phyloP scores from a whole-genome alignment of 2,888 invertebrate species.

The Allophyes oxyacanthae region DNA sequence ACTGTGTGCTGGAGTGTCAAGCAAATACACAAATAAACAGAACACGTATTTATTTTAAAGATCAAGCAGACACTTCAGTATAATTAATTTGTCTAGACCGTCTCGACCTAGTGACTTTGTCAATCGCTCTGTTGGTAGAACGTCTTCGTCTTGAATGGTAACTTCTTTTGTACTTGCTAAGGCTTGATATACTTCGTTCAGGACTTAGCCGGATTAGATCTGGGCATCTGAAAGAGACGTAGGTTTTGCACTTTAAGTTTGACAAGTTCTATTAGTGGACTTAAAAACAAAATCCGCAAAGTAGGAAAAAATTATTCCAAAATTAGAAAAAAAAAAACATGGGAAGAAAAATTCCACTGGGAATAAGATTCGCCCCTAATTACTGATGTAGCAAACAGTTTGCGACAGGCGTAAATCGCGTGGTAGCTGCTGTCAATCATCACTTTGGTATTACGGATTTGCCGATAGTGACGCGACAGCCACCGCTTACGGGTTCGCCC shows the following conservation, averaged over 20 bases:
- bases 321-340: no score
- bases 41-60: slow-evolving; percentile 45
- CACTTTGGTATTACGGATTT: no score
- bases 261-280: neutral
- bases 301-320: no score
- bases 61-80: slow-evolving; percentile 29
- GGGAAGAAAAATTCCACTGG: no score
- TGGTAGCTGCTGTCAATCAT: no score
- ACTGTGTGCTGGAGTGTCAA: slow-evolving; percentile 3
- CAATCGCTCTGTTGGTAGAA: slow-evolving; percentile 4
- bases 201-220: slow-evolving; percentile 65
- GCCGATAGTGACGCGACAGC: no score
- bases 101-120: slow-evolving; percentile 21
- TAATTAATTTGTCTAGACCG: slow-evolving; percentile 46
- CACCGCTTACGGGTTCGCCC: no score
- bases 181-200: slow-evolving; percentile 50
- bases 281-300: no score
- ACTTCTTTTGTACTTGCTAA: slow-evolving; percentile 15
- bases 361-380: no score
- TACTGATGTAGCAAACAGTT: no score
- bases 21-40: slow-evolving; percentile 30
- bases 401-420: no score
- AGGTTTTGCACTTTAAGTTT: slow-evolving; percentile 1
- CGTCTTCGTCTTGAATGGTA: slow-evolving; percentile 13
- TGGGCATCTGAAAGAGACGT: slow-evolving; percentile 69